A percentile compares a stretch with the other conserved stretches of the same genome.
phyloP scores from a whole-genome alignment of 2,888 invertebrate genomes.

The Taphrorychus bicolor region DNA sequence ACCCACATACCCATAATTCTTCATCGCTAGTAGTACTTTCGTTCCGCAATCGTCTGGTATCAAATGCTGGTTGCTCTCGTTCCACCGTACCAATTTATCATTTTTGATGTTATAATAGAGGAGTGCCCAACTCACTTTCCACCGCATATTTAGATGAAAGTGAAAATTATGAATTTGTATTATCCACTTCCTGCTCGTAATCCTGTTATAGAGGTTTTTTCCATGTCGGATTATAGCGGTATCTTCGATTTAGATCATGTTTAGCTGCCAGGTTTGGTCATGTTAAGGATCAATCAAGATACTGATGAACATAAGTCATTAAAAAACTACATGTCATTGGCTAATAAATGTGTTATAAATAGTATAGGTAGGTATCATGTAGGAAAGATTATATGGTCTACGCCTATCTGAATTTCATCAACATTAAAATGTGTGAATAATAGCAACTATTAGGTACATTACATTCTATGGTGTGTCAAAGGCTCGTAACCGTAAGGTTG shows the following conservation, averaged over 20 bases:
- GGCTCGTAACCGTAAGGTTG: no score
- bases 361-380: no score
- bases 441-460: no score
- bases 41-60: not conserved
- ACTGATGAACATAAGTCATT: not conserved
- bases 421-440: no score
- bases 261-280: not conserved
- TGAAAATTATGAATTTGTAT: conserved; percentile 25
- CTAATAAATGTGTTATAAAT: no score
- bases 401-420: no score
- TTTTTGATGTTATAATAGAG: conserved; percentile 31
- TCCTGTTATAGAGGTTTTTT: conserved; percentile 3
- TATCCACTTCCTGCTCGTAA: conserved; percentile 24
- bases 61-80: conserved; percentile 12
- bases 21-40: not conserved
- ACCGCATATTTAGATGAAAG: conserved; percentile 18
- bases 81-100: conserved; percentile 14
- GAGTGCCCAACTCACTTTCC: conserved; percentile 18
- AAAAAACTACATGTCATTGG: not conserved
- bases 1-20: not conserved
- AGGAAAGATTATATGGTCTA: no score
- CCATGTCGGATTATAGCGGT: not conserved
- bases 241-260: not conserved
- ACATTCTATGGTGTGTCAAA: no score
- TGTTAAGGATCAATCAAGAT: not conserved